Percentiles rank a stretch among this genome's conserved stretches.
phyloP scores from a whole-genome alignment of 1,140 invertebrate genomes.

The Heliconius himera region DNA sequence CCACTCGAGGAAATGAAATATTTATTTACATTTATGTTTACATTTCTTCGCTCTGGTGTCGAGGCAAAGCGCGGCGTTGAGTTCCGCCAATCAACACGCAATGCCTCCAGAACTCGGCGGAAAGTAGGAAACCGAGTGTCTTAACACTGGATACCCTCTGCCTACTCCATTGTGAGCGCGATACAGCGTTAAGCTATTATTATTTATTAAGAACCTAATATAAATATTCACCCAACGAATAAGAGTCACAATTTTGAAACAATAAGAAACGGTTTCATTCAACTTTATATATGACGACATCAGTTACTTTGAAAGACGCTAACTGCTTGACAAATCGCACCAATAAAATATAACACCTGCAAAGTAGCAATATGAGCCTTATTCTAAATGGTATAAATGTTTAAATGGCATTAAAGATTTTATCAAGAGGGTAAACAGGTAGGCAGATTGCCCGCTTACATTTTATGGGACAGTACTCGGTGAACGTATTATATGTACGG shows the following conservation, averaged over 20 bases:
- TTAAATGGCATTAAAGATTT: constrained; percentile 3
- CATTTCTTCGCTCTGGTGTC: too few relatives aligned
- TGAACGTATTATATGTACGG: neutral
- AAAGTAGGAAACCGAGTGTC: too few relatives aligned
- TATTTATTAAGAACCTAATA: neutral
- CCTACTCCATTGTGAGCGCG: too few relatives aligned
- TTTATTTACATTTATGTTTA: too few relatives aligned
- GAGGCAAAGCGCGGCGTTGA: too few relatives aligned
- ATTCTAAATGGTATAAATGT: constrained; percentile 8
- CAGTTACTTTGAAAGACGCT: constrained; percentile 26
- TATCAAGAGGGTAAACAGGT: constrained; percentile 20
- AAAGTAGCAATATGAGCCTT: constrained; percentile 3
- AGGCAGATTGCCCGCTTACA: constrained; percentile 26
- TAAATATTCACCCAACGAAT: neutral
- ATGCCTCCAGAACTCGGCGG: too few relatives aligned
- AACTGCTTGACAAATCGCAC: constrained; percentile 29
- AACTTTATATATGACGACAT: constrained; percentile 25
- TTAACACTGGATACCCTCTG: too few relatives aligned
- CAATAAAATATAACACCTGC: constrained; percentile 11
- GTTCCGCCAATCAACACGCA: too few relatives aligned
- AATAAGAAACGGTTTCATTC: constrained; percentile 11
- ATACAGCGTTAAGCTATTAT: too few relatives aligned
- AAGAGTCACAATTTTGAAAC: constrained; percentile 2
- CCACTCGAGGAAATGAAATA: too few relatives aligned
- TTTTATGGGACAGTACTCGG: constrained; percentile 30